phyloP scores from a whole-genome alignment of 2,888 invertebrate genomes.

The Meteorus cinctellus region DNA sequence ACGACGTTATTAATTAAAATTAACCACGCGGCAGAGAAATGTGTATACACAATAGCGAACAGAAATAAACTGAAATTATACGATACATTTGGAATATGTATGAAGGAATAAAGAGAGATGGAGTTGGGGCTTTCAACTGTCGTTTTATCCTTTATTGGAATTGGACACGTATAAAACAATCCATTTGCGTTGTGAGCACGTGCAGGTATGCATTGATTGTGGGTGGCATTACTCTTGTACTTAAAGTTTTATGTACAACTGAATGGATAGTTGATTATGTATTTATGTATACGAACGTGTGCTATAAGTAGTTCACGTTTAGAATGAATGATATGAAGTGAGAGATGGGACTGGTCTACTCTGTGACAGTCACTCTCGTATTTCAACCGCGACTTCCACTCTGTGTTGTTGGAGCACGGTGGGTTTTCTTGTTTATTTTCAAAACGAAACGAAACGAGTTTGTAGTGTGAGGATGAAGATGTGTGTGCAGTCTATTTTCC shows the following conservation, averaged over 20 bases:
- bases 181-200: slow-evolving; percentile 32
- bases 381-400: slow-evolving; percentile 13
- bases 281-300: neutral
- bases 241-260: neutral
- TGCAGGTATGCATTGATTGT: slow-evolving; percentile 28
- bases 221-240: slow-evolving; percentile 31
- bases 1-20: slow-evolving; percentile 48
- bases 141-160: neutral
- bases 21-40: slow-evolving; percentile 16
- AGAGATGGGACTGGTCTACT: neutral
- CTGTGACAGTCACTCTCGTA: slow-evolving; percentile 4
- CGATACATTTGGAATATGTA: neutral
- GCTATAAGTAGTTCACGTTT: neutral
- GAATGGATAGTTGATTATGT: neutral
- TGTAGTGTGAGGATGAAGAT: too few species aligned
- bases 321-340: slow-evolving; percentile 8
- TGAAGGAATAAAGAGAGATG: neutral
- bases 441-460: neutral
- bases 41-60: neutral
- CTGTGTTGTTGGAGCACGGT: neutral
- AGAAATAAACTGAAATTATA: neutral
- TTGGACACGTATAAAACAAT: slow-evolving; percentile 35
- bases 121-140: neutral
- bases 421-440: slow-evolving; percentile 4
- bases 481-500: too few species aligned